Evolutionary conservation across 2,797 vertebrate species (phyloP).

Genomic region (Anisognathus igniventris): DNA sequence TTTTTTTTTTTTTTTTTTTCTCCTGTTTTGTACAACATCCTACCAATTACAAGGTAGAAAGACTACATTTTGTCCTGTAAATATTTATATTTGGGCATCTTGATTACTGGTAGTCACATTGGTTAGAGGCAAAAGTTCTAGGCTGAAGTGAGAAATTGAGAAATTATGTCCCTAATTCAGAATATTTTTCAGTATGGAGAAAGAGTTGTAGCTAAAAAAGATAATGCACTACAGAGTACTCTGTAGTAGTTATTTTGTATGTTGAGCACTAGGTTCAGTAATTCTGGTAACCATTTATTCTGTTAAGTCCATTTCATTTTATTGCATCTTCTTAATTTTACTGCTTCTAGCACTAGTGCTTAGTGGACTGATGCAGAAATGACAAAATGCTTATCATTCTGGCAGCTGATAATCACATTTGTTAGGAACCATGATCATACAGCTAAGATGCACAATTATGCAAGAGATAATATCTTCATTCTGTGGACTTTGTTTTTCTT

Average conservation of each 20-base stretch:
- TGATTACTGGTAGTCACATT: neutral
- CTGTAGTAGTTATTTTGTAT: neutral
- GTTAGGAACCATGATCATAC: neutral
- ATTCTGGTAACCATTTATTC: neutral
- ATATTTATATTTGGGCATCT: neutral
- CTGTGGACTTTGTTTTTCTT: neutral
- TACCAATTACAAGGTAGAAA: neutral
- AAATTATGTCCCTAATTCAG: neutral
- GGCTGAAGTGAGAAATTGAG: neutral
- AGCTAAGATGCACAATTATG: neutral
- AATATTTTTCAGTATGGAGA: neutral
- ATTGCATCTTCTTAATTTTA: neutral
- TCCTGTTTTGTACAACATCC: neutral
- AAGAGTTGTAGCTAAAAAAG: neutral
- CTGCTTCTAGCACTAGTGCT: neutral
- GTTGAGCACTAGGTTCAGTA: neutral
- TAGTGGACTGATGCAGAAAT: neutral
- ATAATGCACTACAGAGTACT: neutral
- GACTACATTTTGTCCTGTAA: neutral
- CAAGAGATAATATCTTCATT: neutral
- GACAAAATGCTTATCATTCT: neutral
- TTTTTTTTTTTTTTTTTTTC: neutral
- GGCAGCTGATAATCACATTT: neutral
- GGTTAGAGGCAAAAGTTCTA: neutral
- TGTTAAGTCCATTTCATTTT: neutral